Conservation (phyloP, 2,888 invertebrate genomes). For the Sialis fuliginosa region DNA sequence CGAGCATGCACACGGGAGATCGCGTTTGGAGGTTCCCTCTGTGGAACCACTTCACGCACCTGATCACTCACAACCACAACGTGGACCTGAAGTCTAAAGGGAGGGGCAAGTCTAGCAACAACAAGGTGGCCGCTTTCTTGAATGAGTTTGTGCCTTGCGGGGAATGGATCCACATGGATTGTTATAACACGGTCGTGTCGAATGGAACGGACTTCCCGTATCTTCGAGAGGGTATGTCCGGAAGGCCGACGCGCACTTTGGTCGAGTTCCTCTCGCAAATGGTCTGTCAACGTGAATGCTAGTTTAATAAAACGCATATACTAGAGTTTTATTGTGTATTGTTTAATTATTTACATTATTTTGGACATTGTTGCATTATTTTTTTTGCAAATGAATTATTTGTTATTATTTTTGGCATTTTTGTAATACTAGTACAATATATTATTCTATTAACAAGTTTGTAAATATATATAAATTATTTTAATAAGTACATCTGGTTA, state of each 20-base stretch:
- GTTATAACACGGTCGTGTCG: constrained; percentile 51
- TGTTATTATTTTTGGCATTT: too few relatives aligned
- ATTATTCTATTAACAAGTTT: too few relatives aligned
- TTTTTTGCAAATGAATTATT: too few relatives aligned
- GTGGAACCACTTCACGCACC: constrained; percentile 40
- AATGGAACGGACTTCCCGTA: constrained; percentile 36
- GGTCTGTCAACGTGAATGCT: constrained; percentile 18
- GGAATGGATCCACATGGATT: constrained; percentile 56
- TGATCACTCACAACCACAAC: constrained; percentile 26
- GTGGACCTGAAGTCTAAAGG: constrained; percentile 50
- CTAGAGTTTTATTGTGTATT: too few relatives aligned
- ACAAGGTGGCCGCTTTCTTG: constrained; percentile 58
- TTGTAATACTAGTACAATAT: too few relatives aligned
- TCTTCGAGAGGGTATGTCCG: constrained; percentile 42
- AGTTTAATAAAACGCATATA: too few relatives aligned
- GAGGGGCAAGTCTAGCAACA: constrained; percentile 43
- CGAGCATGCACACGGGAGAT: constrained; percentile 43
- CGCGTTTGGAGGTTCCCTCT: constrained; percentile 55
- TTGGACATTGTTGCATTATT: too few relatives aligned
- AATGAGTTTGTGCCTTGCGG: constrained; percentile 46
- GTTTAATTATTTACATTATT: too few relatives aligned
- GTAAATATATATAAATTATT: too few relatives aligned
- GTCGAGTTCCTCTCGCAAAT: constrained; percentile 43
- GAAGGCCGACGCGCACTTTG: constrained; percentile 43
- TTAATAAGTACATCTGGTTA: too few relatives aligned